Evolutionary conservation across 2,888 invertebrate genomes (phyloP).

Genomic region (Stenodema calcarata): DNA sequence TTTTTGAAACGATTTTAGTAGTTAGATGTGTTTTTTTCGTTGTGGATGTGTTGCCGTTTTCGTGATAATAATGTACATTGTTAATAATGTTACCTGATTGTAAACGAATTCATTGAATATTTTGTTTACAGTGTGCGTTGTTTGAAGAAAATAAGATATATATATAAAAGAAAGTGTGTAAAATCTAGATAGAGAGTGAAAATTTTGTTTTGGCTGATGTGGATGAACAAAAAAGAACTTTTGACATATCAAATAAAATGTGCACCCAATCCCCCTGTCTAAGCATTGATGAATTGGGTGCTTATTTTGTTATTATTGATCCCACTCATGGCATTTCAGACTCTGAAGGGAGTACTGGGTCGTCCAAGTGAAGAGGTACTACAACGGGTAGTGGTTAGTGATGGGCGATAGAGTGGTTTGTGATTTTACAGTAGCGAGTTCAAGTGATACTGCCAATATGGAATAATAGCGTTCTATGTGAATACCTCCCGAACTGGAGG

Average conservation of each 20-base stretch:
- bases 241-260: conserved; percentile 45
- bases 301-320: conserved; percentile 21
- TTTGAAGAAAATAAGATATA: not conserved
- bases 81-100: not conserved
- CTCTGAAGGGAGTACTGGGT: no score
- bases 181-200: not conserved
- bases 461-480: no score
- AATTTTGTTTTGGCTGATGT: not conserved
- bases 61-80: conserved; percentile 23
- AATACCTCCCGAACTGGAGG: no score
- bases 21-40: not conserved
- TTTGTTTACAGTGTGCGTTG: conserved; percentile 4
- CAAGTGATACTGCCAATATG: no score
- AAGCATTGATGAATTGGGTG: conserved; percentile 37
- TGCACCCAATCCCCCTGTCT: conserved; percentile 33
- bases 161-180: not conserved
- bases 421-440: no score
- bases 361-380: no score
- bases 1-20: not conserved
- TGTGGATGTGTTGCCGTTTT: not conserved
- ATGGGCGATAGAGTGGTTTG: no score
- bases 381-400: no score
- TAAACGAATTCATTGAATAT: conserved; percentile 1
- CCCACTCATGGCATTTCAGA: not conserved
- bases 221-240: not conserved